phyloP scores from a whole-genome alignment of 2,888 invertebrate genomes.

The Dyspetes luteomarginatus region DNA sequence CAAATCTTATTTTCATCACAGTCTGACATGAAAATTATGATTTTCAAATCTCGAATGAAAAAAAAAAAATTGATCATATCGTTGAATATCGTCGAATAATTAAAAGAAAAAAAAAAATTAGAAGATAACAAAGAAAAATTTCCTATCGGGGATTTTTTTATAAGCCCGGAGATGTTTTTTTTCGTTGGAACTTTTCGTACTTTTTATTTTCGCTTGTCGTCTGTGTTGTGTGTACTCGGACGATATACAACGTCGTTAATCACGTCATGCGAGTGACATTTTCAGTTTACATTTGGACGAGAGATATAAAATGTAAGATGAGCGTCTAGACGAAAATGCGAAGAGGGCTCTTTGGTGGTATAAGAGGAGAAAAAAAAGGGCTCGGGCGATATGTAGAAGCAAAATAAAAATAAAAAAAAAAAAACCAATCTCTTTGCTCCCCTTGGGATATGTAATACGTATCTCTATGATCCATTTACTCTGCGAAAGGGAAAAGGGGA shows the following conservation, averaged over 20 bases:
- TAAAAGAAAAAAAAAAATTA: too few relatives aligned
- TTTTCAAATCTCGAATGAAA: neutral
- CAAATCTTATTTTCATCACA: neutral
- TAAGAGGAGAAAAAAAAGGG: neutral
- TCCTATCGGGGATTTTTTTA: neutral
- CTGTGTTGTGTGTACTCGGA: constrained; percentile 1
- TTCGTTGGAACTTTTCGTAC: neutral
- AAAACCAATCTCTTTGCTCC: constrained; percentile 8
- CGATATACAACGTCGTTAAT: constrained; percentile 1
- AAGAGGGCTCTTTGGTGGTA: neutral
- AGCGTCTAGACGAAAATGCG: neutral
- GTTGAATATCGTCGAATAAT: too few relatives aligned
- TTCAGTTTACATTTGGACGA: constrained; percentile 13
- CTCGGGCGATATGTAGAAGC: neutral
- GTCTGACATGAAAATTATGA: too few relatives aligned
- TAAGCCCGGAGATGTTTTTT: neutral
- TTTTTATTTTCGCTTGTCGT: neutral
- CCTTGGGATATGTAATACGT: constrained; percentile 9
- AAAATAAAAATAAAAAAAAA: neutral
- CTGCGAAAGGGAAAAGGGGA: neutral
- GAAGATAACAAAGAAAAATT: neutral
- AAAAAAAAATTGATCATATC: neutral
- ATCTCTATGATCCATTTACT: constrained; percentile 33
- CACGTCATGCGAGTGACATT: neutral
- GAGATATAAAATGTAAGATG: constrained; percentile 22